These are phyloP conservation scores for Henricia sp. DNA, from an alignment of 53 echinoderm and acorn worm species.

Conservation along the genomic window DNA sequence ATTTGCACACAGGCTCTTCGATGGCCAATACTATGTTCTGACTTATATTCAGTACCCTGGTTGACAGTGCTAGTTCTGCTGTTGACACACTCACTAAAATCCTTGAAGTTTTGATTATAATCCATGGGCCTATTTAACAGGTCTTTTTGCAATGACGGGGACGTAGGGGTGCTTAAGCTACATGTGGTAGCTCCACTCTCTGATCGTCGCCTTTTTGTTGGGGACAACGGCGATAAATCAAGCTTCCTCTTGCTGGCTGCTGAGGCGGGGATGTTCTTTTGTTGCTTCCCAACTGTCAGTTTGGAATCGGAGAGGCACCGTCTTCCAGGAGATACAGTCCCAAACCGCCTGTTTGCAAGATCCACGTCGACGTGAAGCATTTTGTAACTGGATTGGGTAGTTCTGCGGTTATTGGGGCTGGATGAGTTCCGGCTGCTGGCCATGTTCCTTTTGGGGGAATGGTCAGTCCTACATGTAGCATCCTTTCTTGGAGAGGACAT, in stretches of 20 bases:
- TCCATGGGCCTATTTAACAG: constrained; percentile 40
- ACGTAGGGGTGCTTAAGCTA: constrained; percentile 15
- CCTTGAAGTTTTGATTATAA: constrained; percentile 78
- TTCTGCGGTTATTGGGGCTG: constrained; percentile 33
- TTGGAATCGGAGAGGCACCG: constrained; percentile 92
- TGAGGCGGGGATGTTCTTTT: constrained; percentile 66
- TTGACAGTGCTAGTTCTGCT: constrained; percentile 39
- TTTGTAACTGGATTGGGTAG: constrained; percentile 27
- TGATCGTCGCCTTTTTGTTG: constrained; percentile 61
- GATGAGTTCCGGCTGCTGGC: neutral
- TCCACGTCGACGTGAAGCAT: constrained; percentile 80
- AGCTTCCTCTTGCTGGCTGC: constrained; percentile 76
- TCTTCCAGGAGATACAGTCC: constrained; percentile 86
- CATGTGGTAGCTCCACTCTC: constrained; percentile 28
- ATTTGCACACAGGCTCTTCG: constrained; percentile 75
- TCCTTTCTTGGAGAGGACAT: constrained; percentile 23
- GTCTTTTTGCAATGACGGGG: neutral
- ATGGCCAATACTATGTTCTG: constrained; percentile 85
- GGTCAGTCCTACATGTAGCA: constrained; percentile 1
- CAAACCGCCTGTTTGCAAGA: constrained; percentile 73
- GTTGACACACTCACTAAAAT: constrained; percentile 17
- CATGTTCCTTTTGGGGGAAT: constrained; percentile 9
- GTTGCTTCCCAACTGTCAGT: constrained; percentile 57
- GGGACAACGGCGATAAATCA: constrained; percentile 57
- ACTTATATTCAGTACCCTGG: constrained; percentile 71